These are phyloP conservation scores for Schizotus pectinicornis DNA, from an alignment of 2,888 invertebrate genomes.

Conservation along the genomic window DNA sequence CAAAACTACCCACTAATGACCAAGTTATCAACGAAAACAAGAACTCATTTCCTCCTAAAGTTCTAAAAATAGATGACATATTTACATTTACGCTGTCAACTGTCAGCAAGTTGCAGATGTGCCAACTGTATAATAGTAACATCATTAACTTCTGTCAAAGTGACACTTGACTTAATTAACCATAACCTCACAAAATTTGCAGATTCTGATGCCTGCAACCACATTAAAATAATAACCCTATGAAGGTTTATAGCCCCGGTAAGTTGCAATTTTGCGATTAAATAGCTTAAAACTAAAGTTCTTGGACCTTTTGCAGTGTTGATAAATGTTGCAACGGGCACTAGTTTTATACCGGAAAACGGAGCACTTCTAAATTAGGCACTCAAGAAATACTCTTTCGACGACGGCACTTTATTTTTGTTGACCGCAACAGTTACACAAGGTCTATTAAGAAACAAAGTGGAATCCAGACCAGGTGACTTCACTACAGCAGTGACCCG, in stretches of 20 bases:
- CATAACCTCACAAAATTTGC: neutral
- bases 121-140: too few relatives aligned
- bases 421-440: conserved; percentile 42
- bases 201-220: conserved; percentile 34
- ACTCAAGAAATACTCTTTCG: conserved; percentile 14
- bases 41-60: neutral
- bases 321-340: neutral
- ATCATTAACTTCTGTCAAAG: too few relatives aligned
- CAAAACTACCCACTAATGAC: too few relatives aligned
- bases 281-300: too few relatives aligned
- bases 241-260: too few relatives aligned
- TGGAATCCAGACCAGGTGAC: conserved; percentile 37
- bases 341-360: neutral
- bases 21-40: conserved; percentile 5
- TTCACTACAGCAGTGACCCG: too few relatives aligned
- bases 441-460: conserved; percentile 38
- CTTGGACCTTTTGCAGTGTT: neutral
- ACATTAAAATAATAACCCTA: too few relatives aligned
- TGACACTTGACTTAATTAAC: conserved; percentile 1
- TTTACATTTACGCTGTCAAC: too few relatives aligned
- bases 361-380: conserved; percentile 2
- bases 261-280: too few relatives aligned
- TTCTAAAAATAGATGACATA: neutral
- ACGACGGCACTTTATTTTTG: conserved; percentile 27
- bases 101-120: too few relatives aligned